Evolutionary conservation across 2,888 invertebrate species (phyloP).

Genomic region (Muscina levida): DNA sequence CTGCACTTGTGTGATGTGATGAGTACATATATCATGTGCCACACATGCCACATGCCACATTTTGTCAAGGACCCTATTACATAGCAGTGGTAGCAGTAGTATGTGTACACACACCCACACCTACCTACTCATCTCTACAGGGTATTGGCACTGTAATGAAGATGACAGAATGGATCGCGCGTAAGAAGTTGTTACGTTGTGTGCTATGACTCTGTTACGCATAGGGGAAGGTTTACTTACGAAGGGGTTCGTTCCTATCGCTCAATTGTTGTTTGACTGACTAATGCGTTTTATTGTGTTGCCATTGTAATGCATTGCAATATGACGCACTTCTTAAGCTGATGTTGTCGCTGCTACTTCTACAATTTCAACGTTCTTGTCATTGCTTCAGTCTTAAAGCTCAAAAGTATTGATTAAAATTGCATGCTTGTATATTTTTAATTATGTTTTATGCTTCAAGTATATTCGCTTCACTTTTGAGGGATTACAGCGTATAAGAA

Average conservation of each 20-base stretch:
- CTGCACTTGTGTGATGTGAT: constrained; percentile 49
- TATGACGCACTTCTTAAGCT: constrained; percentile 57
- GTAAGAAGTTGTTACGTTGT: constrained; percentile 14
- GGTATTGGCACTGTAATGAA: constrained; percentile 12
- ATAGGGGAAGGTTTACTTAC: background rate
- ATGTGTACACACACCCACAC: constrained; percentile 2
- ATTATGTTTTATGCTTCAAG: constrained; percentile 44
- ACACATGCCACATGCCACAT: constrained; percentile 56
- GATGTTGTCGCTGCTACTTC: background rate
- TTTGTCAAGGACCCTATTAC: constrained; percentile 52
- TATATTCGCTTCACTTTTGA: constrained; percentile 28
- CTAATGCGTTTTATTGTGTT: constrained; percentile 61
- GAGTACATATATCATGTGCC: constrained; percentile 56
- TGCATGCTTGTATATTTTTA: constrained; percentile 39
- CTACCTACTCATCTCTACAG: background rate
- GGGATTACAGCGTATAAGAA: background rate
- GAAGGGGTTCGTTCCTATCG: constrained; percentile 6
- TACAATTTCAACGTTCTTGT: too few relatives aligned
- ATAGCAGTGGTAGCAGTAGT: background rate
- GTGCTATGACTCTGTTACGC: background rate
- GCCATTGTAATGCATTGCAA: constrained; percentile 41
- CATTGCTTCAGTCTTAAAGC: constrained; percentile 28
- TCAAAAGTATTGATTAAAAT: constrained; percentile 60
- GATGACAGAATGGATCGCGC: background rate
- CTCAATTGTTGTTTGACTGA: constrained; percentile 40